Evolutionary conservation across 2,113 vertebrate genomes (phyloP).

Genomic region (Oryzias melastigma): DNA sequence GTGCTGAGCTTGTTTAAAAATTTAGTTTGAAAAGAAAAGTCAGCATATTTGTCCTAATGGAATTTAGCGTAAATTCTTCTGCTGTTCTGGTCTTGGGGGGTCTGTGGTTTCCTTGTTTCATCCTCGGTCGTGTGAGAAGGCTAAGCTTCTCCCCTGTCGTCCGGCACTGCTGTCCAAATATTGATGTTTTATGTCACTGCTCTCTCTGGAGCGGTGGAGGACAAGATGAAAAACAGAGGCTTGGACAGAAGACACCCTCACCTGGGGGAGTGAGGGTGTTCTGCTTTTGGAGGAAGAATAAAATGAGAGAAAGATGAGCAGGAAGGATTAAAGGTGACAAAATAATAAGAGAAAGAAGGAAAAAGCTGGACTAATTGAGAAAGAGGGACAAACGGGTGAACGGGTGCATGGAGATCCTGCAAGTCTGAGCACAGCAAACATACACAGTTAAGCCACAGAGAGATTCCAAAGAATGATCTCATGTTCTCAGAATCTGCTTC

Average conservation of each 20-base stretch:
- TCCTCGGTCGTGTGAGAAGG: constrained; percentile 40
- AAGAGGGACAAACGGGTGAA: constrained; percentile 13
- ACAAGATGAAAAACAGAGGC: constrained; percentile 65
- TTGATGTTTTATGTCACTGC: constrained; percentile 55
- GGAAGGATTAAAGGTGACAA: constrained; percentile 28
- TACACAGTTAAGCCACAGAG: not conserved
- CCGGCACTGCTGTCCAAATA: constrained; percentile 64
- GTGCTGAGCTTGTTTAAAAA: constrained; percentile 35
- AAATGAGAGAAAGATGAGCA: constrained; percentile 9
- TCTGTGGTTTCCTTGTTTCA: constrained; percentile 61
- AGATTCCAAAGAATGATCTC: constrained; percentile 31
- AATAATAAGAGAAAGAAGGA: constrained; percentile 26
- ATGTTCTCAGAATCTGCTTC: constrained; percentile 49
- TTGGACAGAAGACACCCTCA: constrained; percentile 42
- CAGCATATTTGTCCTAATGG: constrained; percentile 30
- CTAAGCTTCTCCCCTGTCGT: constrained; percentile 37
- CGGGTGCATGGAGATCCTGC: constrained; percentile 3
- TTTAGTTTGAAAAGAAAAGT: constrained; percentile 21
- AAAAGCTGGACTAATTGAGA: constrained; percentile 31
- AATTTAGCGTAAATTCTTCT: constrained; percentile 27
- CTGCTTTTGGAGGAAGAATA: not conserved
- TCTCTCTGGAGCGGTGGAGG: constrained; percentile 51
- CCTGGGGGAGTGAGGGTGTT: constrained; percentile 20
- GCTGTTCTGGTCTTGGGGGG: constrained; percentile 48
- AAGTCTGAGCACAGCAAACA: constrained; percentile 9